These are phyloP conservation scores for Lysandra bellargus DNA, from an alignment of 2,888 invertebrate species.

Conservation along the genomic window DNA sequence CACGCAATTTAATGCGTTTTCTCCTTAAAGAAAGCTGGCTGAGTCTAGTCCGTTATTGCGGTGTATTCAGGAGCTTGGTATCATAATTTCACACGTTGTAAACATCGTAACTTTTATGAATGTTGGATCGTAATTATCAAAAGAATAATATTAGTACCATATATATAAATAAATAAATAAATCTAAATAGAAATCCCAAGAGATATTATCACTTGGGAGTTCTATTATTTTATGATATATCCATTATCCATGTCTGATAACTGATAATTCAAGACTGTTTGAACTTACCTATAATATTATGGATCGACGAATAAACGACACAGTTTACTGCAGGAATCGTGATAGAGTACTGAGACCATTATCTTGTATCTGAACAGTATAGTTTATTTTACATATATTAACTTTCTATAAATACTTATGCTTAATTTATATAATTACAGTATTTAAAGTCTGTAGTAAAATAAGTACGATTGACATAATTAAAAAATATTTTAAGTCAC, in stretches of 20 bases:
- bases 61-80: not conserved
- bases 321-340: slow-evolving; percentile 9
- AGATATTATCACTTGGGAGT: not conserved
- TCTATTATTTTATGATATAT: not conserved
- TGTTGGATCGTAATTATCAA: not conserved
- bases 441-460: not conserved
- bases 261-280: slow-evolving; percentile 5
- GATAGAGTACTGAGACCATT: slow-evolving; percentile 4
- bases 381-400: not conserved
- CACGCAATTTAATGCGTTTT: slow-evolving; percentile 15
- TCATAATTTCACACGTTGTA: not conserved
- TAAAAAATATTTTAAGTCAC: not conserved
- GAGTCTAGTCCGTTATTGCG: not conserved
- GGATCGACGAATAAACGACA: slow-evolving; percentile 1
- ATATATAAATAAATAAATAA: too few relatives aligned
- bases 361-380: not conserved
- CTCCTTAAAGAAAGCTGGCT: not conserved
- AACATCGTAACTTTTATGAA: not conserved
- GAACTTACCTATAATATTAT: not conserved
- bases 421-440: not conserved
- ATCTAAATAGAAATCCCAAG: too few relatives aligned
- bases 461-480: not conserved
- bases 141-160: not conserved
- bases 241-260: not conserved
- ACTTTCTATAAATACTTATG: not conserved